phyloP scores from a whole-genome alignment of 2,113 vertebrate genomes.

The Psittacus erithacus region DNA sequence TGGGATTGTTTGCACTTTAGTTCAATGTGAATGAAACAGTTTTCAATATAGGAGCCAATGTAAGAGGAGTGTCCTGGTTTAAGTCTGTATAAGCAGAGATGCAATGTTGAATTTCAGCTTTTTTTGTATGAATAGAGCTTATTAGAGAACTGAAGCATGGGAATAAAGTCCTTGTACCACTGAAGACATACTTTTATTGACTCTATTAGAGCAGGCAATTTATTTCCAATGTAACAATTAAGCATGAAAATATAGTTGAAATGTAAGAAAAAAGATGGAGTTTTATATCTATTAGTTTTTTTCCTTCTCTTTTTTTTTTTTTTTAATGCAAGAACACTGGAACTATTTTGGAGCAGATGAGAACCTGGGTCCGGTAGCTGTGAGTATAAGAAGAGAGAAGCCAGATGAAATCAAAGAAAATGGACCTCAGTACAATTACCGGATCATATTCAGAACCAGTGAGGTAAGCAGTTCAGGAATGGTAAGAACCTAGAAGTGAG shows the following conservation, averaged over 20 bases:
- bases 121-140: not conserved
- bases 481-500: not conserved
- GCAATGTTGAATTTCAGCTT: not conserved
- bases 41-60: not conserved
- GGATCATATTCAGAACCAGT: conserved; percentile 95
- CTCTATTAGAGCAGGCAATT: not conserved
- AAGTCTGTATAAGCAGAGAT: not conserved
- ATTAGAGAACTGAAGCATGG: not conserved
- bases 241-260: not conserved
- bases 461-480: conserved; percentile 80
- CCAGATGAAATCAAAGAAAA: conserved; percentile 94
- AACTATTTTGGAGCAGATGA: conserved; percentile 97
- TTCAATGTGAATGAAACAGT: not conserved
- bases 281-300: not conserved
- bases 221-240: not conserved
- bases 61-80: not conserved
- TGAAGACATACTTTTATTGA: not conserved
- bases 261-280: not conserved
- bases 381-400: conserved; percentile 93
- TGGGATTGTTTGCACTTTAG: not conserved
- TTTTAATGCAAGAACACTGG: conserved; percentile 86
- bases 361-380: conserved; percentile 90
- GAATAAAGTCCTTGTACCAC: not conserved
- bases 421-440: conserved; percentile 91
- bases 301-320: not conserved